Base-by-base conservation (phyloP, 2,113 vertebrate genomes). In the Ceratotherium simum region DNA sequence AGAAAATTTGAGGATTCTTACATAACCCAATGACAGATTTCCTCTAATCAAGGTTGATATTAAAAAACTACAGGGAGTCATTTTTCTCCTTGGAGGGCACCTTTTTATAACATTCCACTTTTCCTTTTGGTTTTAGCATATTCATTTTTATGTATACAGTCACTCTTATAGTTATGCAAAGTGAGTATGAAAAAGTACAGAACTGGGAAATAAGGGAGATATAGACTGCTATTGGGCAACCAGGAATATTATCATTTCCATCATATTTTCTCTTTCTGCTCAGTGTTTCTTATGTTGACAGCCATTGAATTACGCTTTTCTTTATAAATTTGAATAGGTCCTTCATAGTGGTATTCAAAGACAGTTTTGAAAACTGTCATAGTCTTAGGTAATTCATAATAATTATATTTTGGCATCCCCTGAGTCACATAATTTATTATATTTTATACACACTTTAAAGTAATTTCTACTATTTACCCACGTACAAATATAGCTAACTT, bases 301-400 rank as follows among this genome's bases (percentile, higher is more conserved):
- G 16, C 0, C 82, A 84, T 56, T 91, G 42, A 81, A 89, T 81
- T 88, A 56, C 10, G 12, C 9, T 93, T 96, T 97, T 73, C 16
- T 88, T 97, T 90, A 20, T 92, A 27, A 80, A 8, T 89, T 89
- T 92, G 29, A 95, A 64, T 81, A 36, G 8, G 10, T 75, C 36
- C 12, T n/a, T 94, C 80, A 94, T 65, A 81, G 14, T 65, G 9
- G 18, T 90, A 11, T 92, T 29, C 7, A 92, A 81, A 91, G 17
- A 89, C 11, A 93, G 72, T 83, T 89, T 89, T 23, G 5, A 70
- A 76, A 94, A 70, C 12, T 54, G 18, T 86, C 56, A 73, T 85
- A 72, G 82, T 91, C 13, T 88, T 78, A 46, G 6, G 67, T 58
- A 84, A 86, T 54, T 80, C 56, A 83, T 87, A 76, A 46, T 86